Base-by-base conservation (phyloP, 1,140 invertebrate genomes). In the Ceratina calcarata region DNA sequence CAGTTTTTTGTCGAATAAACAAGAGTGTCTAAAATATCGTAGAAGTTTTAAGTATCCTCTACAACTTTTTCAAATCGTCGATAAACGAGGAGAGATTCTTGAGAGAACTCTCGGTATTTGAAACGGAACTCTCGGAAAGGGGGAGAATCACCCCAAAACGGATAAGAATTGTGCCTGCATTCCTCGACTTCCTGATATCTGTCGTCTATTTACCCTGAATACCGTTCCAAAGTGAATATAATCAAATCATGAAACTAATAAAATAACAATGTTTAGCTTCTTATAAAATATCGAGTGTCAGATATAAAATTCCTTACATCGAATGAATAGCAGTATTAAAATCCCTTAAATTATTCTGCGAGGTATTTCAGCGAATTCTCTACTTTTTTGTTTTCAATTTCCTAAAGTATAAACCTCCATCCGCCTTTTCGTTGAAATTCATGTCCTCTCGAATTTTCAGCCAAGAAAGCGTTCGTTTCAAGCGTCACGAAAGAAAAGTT, bases 71-170 rank as follows among this genome's bases (percentile, higher is more conserved):
- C 68, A 49, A 58, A 77, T 51, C 2, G 69, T 60, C 66, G 73
- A 84, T 74, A 72, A 81, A 81, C 65, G 69, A 15, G 65, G 62
- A 45, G 22, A 83, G 58, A 72, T 74, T 66, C 66, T 55, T 27
- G 27, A 53, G 53, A 61, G 78, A 67, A 81, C 66, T 79, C 51
- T 22, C 24, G 79, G 78, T 64, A 85, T 84, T 85, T 24, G 84
- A 75, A 81, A 82, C 75, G 67, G 78, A 55, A 73, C 57, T 62
- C 65, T 57, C 49, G 78, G 3, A 4, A 64, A 12, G 18, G 57
- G 67, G 4, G 53, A 68, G 55, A 13, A 3, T 45, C 22, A 13
- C 32, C 49, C 24, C 10, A 22, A 49, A 53, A 65, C 24, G 69
- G 58, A 66, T 69, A 81, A 74, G 73, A 84, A 85, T 65, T 65